phyloP scores from a whole-genome alignment of 2,888 invertebrate genomes.

The Pseudococcus longispinus region DNA sequence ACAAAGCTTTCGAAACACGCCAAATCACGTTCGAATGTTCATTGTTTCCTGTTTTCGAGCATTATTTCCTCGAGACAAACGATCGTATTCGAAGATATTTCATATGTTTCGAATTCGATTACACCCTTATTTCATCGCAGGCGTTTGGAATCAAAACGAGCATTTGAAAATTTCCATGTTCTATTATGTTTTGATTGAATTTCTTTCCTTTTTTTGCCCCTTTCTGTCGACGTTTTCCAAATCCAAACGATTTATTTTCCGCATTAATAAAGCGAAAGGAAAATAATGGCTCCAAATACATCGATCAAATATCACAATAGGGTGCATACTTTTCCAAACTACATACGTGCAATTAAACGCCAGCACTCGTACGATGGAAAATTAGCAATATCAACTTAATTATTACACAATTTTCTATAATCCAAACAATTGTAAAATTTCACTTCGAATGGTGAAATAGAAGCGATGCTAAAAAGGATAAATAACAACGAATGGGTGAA shows the following conservation, averaged over 20 bases:
- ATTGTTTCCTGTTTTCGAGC: slow-evolving; percentile 19
- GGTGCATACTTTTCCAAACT: background rate
- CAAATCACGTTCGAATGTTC: slow-evolving; percentile 19
- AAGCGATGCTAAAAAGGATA: slow-evolving; percentile 14
- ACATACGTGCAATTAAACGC: background rate
- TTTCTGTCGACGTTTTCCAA: background rate
- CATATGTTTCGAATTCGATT: slow-evolving; percentile 8
- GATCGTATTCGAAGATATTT: background rate
- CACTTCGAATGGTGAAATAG: background rate
- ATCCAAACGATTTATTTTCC: background rate
- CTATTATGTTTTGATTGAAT: background rate
- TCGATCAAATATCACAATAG: background rate
- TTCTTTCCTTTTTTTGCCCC: background rate
- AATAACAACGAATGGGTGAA: slow-evolving; percentile 5
- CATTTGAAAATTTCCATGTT: background rate
- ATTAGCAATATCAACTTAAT: background rate
- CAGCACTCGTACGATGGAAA: background rate
- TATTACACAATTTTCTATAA: background rate
- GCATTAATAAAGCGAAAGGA: background rate
- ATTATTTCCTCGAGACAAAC: slow-evolving; percentile 9
- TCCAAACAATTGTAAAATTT: background rate
- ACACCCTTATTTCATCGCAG: background rate
- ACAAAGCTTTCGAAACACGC: slow-evolving; percentile 2
- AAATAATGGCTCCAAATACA: background rate
- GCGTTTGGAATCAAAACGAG: background rate